Evolutionary conservation across 2,113 vertebrate genomes (phyloP).

Genomic region (Hydropotes inermis): DNA sequence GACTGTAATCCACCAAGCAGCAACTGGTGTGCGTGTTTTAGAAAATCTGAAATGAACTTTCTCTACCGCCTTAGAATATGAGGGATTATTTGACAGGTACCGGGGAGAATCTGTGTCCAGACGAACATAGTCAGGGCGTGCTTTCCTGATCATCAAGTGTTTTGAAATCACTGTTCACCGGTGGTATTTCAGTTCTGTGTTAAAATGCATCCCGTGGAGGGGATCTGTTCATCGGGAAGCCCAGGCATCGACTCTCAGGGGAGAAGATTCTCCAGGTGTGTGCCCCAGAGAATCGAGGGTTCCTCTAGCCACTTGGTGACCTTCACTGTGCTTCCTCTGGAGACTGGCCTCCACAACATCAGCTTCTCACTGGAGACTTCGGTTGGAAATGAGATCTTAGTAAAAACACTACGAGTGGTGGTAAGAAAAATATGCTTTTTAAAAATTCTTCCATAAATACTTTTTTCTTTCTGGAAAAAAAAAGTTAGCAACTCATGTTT

Average conservation of each 20-base stretch:
- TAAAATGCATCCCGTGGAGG: constrained; percentile 80
- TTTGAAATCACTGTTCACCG: constrained; percentile 19
- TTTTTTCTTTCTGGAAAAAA: background rate
- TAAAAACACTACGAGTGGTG: constrained; percentile 91
- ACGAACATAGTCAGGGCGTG: background rate
- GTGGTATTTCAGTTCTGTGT: constrained; percentile 86
- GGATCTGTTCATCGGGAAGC: constrained; percentile 84
- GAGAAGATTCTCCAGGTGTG: background rate
- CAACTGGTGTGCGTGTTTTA: background rate
- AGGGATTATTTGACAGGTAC: background rate
- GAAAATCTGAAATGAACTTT: background rate
- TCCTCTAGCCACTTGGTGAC: constrained; percentile 72
- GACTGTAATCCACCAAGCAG: background rate
- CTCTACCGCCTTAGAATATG: background rate
- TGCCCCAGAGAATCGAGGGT: constrained; percentile 29
- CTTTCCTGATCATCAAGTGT: background rate
- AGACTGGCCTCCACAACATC: constrained; percentile 87
- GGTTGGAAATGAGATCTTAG: constrained; percentile 73
- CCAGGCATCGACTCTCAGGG: fast-evolving
- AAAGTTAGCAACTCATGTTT: background rate
- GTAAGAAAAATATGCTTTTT: constrained; percentile 78
- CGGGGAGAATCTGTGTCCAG: background rate
- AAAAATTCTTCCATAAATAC: background rate
- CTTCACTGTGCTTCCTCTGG: constrained; percentile 88
- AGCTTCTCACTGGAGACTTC: constrained; percentile 85